Base-by-base conservation (phyloP, 1,140 invertebrate genomes). In the Musca domestica region DNA sequence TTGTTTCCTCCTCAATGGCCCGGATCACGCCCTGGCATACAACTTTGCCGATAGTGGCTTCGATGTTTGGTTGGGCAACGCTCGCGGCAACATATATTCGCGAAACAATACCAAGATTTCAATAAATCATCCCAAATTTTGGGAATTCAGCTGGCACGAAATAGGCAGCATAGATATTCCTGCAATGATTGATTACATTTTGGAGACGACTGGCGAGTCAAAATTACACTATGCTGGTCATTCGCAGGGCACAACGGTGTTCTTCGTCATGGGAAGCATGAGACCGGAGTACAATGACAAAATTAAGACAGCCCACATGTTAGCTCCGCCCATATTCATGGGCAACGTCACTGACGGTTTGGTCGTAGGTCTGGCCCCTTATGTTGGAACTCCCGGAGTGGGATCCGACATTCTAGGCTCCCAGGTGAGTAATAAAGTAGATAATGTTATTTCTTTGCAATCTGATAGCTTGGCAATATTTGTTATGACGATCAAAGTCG, bases 1-100 rank as follows among this genome's bases (percentile, higher is more conserved):
- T 4, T 90, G 92, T 79, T 95, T 87, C 86, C 82, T 94, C 19
- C 81, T 92, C 12, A 85, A 88, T 72, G 89, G 88, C 19, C 87
- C 88, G 47, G 76, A 84, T 27, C 87, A 89, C 76, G 85, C 85
- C 1, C 46, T 81, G 51, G 79, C 83, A 48, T 87, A 83, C 71
- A 77, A 88, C 20, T 77, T 91, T 64, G 87, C 87, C 1, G 90
- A 93, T 75, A 85, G 83, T 1, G 91, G 91, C 14, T 91, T 88
- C 67, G 92, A 94, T 77, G 87, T 94, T 22, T 81, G 19, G 67
- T 89, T 67, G 70, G 86, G 86, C 15, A 90, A 90, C 74, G 78
- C 82, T 19, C 77, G 89, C 17, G 90, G 90, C 19, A 91, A 89
- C 70, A 79, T 83, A 1, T 91, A 91, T 72, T 88, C 88, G 0